Conservation (phyloP, 37 sponge, comb jelly and placozoan genomes). For the Beroe forskalii region DNA sequence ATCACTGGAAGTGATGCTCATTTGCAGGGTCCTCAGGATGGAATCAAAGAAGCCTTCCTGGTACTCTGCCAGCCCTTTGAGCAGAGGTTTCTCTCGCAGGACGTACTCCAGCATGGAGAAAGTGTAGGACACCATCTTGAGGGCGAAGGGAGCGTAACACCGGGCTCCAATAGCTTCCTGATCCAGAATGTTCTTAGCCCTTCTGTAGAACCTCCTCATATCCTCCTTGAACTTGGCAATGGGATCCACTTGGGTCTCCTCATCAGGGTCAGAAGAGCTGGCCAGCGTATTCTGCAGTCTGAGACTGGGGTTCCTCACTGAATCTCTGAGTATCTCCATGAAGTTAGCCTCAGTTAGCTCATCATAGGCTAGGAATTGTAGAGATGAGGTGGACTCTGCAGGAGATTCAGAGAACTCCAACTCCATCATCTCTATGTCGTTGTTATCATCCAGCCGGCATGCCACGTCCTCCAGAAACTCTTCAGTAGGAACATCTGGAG, state of each 20-base stretch:
- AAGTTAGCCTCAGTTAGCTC: neutral
- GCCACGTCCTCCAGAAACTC: slow-evolving; percentile 36
- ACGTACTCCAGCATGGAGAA: slow-evolving; percentile 37
- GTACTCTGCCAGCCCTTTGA: slow-evolving; percentile 34
- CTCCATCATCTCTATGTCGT: slow-evolving; percentile 45
- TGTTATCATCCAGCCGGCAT: slow-evolving; percentile 20
- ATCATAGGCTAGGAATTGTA: neutral
- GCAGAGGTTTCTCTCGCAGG: slow-evolving; percentile 38
- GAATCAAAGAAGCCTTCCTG: slow-evolving; percentile 48
- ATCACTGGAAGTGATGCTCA: slow-evolving; percentile 32
- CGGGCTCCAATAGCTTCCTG: slow-evolving; percentile 24
- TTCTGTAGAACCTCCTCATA: slow-evolving; percentile 17
- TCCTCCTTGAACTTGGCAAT: slow-evolving; percentile 32
- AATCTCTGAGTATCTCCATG: slow-evolving; percentile 29
- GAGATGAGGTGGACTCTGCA: neutral
- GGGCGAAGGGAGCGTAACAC: slow-evolving; percentile 34
- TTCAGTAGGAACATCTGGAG: slow-evolving; percentile 9
- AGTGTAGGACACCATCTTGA: slow-evolving; percentile 61
- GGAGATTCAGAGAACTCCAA: slow-evolving; percentile 45
- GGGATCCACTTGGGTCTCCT: neutral
- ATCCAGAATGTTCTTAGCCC: slow-evolving; percentile 40
- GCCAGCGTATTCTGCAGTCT: neutral
- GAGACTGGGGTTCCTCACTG: neutral
- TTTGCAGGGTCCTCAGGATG: neutral
- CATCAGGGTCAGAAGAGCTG: neutral